Conservation (phyloP, 2,113 vertebrate species). For the Carassius auratus region DNA sequence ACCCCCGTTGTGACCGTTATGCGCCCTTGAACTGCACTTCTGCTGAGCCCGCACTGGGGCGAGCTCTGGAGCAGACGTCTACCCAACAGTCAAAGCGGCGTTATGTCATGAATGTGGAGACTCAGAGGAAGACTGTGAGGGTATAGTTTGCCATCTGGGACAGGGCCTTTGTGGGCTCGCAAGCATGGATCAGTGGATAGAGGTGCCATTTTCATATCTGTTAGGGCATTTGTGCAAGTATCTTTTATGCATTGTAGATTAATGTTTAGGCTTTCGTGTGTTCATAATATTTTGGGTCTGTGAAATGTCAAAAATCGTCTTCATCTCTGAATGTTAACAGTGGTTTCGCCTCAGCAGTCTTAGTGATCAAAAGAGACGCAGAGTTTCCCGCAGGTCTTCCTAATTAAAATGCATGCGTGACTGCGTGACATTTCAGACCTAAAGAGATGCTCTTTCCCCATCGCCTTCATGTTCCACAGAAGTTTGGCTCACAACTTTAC, state of each 20-base stretch:
- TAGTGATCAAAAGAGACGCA: slow-evolving; percentile 8
- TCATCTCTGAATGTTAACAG: slow-evolving; percentile 45
- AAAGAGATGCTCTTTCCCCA: slow-evolving; percentile 40
- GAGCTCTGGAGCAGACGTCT: too few relatives aligned
- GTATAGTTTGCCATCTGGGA: too few relatives aligned
- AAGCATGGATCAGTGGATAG: background rate
- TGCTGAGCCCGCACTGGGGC: too few relatives aligned
- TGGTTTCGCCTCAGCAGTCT: slow-evolving; percentile 31
- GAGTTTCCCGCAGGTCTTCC: slow-evolving; percentile 19
- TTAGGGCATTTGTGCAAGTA: background rate
- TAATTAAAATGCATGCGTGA: slow-evolving; percentile 48
- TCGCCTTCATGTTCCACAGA: slow-evolving; percentile 19
- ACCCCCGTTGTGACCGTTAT: too few relatives aligned
- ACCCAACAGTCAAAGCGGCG: too few relatives aligned
- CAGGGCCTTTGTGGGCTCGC: background rate
- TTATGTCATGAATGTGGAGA: too few relatives aligned
- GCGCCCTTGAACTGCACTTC: too few relatives aligned
- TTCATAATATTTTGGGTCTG: slow-evolving; percentile 12
- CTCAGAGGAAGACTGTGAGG: too few relatives aligned
- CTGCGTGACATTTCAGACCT: slow-evolving; percentile 47
- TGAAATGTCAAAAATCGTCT: slow-evolving; percentile 34
- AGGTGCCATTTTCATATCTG: background rate
- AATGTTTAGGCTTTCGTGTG: background rate
- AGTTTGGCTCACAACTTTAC: slow-evolving; percentile 9
- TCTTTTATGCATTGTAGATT: background rate